Evolutionary conservation across 2,113 vertebrate species (phyloP).

Genomic region (Suncus etruscus): DNA sequence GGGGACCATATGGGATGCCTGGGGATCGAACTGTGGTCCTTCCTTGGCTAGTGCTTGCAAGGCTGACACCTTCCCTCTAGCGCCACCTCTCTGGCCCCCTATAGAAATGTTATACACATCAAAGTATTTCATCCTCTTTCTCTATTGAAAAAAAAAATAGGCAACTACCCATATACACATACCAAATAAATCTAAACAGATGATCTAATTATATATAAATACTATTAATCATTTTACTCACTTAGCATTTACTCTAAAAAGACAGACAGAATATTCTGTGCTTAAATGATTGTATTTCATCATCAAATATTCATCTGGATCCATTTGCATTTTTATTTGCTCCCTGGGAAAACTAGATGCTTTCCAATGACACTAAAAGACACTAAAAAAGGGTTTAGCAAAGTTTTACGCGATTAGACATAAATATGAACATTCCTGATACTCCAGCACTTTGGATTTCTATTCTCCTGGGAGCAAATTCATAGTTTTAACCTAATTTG

Average conservation of each 20-base stretch:
- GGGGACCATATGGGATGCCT: too few species aligned
- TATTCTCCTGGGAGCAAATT: slow-evolving; percentile 52
- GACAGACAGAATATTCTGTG: slow-evolving; percentile 14
- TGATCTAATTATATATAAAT: slow-evolving; percentile 16
- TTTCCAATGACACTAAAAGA: slow-evolving; percentile 81
- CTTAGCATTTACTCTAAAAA: slow-evolving; percentile 49
- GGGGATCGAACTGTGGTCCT: too few species aligned
- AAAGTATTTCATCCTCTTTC: neutral
- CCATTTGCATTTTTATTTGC: slow-evolving; percentile 83
- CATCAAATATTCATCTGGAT: slow-evolving; percentile 80
- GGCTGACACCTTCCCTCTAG: too few species aligned
- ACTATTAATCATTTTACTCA: slow-evolving; percentile 52
- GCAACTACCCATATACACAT: neutral
- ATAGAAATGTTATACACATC: neutral
- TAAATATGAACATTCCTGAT: slow-evolving; percentile 81
- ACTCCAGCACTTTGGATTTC: slow-evolving; percentile 78
- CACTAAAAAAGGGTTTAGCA: slow-evolving; percentile 79
- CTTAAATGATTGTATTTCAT: slow-evolving; percentile 83
- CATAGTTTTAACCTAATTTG: slow-evolving; percentile 57
- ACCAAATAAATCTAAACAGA: neutral
- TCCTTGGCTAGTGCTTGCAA: too few species aligned
- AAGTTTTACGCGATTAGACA: slow-evolving; percentile 81
- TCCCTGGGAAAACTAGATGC: slow-evolving; percentile 51
- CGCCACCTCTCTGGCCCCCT: too few species aligned
- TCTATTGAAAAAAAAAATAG: neutral